These are phyloP conservation scores for human DNA, from an alignment of 2,113 vertebrate species.

Conservation along the genomic window GRCh38 chr9:83887001-83887500, in stretches of 20 bases:
- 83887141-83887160: constrained; percentile 84
- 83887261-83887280: constrained; percentile 34
- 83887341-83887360: not conserved
- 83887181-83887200: constrained; percentile 83
- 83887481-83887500: not conserved
- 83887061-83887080: constrained; percentile 92
- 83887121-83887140: constrained; percentile 83
- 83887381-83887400: constrained; percentile 16
- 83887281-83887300: not conserved
- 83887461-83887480: not conserved
- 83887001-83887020: not conserved
- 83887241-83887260: constrained; percentile 15
- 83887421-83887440: not conserved
- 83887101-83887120: constrained; percentile 87
- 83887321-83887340: not conserved
- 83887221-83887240: constrained; percentile 13
- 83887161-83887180: constrained; percentile 80
- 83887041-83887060: constrained; percentile 92
- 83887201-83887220: constrained; percentile 67
- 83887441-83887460: not conserved
- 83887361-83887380: not conserved
- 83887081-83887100: constrained; percentile 90
- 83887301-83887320: not conserved
- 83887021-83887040: constrained; percentile 77
- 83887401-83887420: not conserved